Evolutionary conservation across 2,113 vertebrate species (phyloP), one percentile per base, ranked within the genome.

Genomic region (Scartelaos histophorus): DNA sequence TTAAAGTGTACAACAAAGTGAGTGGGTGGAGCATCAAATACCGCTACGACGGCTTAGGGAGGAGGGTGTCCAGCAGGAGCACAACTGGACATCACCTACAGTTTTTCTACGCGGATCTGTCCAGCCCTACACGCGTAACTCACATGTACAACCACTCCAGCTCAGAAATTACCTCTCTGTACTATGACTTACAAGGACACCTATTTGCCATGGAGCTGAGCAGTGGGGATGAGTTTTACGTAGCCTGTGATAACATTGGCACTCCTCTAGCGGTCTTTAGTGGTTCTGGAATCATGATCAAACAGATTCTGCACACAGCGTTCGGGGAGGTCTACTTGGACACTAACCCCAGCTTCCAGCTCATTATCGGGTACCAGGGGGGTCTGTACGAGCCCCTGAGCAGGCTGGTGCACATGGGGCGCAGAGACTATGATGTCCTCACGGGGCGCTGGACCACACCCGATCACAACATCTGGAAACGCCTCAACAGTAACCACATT

Each of bases 141-240:
- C 98, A 99, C 65, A 94, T 99, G 86, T 99, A 99, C 89, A 99
- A 99, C 75, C 98, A 99, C 87, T 97, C 97, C 0, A 99, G 97
- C 88, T 97, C 98, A 0, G 98, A 99, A 89, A 99, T 99, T 81
- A 96, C 97, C 0, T 98, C 98, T 0, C 94, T 99, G 17, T 99
- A 99, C 90, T 99, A 99, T 0, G 98, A 99, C 89, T 94, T 99
- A 34, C 98, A 99, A 82, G 97, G 98, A 1, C 98, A 98, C 81
- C 95, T 99, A 69, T 99, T 99, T 16, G 97, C 97, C 5, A 99
- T 99, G 97, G 97, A 99, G 87, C 88, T 98, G 17, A 98, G 96
- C 93, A 96, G 97, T 0, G 97, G 97, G 0, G 97, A 98, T 3
- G 98, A 99, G 82, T 99, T 98, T 80, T 99, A 99, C 17, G 96